These are phyloP conservation scores for Agrochola litura DNA, from an alignment of 2,888 invertebrate genomes.

Conservation along the genomic window DNA sequence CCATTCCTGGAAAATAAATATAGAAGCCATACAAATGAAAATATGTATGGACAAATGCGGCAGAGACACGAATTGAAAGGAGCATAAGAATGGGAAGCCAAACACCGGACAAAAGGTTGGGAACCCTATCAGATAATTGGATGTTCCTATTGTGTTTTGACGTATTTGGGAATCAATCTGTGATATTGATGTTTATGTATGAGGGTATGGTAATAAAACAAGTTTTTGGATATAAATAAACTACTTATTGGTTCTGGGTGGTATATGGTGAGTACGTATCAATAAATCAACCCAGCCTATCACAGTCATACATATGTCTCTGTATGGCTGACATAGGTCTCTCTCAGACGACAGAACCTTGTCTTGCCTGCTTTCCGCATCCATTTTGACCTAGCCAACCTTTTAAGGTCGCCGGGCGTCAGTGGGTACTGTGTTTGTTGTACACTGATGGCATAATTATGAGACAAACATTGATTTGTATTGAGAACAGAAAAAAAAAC, in stretches of 20 bases:
- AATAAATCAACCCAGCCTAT: background rate
- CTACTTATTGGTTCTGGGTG: background rate
- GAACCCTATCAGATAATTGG: slow-evolving; percentile 61
- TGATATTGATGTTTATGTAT: slow-evolving; percentile 49
- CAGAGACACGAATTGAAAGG: slow-evolving; percentile 39
- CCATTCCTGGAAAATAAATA: slow-evolving; percentile 9
- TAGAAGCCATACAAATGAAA: slow-evolving; percentile 16
- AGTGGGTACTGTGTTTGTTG: no score
- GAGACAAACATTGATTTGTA: no score
- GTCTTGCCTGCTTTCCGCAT: background rate
- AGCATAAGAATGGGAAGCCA: slow-evolving; percentile 32
- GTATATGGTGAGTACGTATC: background rate
- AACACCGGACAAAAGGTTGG: slow-evolving; percentile 50
- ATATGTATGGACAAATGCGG: slow-evolving; percentile 26
- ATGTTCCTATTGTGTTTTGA: slow-evolving; percentile 57
- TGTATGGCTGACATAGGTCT: background rate
- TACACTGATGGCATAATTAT: no score
- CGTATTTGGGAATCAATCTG: slow-evolving; percentile 50
- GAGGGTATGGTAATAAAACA: slow-evolving; percentile 15
- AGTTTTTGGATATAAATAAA: background rate
- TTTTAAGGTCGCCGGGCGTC: background rate
- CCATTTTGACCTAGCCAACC: background rate
- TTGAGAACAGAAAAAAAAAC: no score
- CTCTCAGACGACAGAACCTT: background rate
- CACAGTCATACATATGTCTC: no score